phyloP scores from a whole-genome alignment of 1,140 invertebrate species.

The Agrypnia vestita region DNA sequence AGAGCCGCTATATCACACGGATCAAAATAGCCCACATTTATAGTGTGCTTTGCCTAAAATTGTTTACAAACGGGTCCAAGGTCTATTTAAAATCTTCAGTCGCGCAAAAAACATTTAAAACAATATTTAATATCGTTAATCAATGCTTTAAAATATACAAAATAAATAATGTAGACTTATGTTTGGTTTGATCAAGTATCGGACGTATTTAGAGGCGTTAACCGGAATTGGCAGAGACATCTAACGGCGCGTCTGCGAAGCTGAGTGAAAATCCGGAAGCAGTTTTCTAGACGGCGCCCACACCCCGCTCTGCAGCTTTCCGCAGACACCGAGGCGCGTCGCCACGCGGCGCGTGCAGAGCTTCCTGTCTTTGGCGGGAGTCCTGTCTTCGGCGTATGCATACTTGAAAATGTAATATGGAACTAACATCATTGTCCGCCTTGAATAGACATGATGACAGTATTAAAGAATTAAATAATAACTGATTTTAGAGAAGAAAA shows the following conservation, averaged over 20 bases:
- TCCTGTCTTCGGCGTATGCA: too few species aligned
- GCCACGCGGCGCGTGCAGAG: neutral
- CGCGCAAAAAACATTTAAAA: slow-evolving; percentile 12
- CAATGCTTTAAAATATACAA: neutral
- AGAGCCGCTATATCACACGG: neutral
- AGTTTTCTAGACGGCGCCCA: slow-evolving; percentile 25
- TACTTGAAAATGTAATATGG: too few species aligned
- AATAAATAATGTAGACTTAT: too few species aligned
- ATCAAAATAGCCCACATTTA: neutral
- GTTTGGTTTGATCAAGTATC: too few species aligned
- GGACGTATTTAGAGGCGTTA: too few species aligned
- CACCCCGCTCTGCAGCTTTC: slow-evolving; percentile 5
- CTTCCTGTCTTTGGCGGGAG: neutral
- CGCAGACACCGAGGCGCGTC: slow-evolving; percentile 11
- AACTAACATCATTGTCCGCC: too few species aligned
- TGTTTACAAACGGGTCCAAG: slow-evolving; percentile 29
- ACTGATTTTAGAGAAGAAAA: too few species aligned
- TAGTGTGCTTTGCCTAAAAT: slow-evolving; percentile 11
- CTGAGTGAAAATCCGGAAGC: slow-evolving; percentile 25
- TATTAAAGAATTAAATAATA: too few species aligned
- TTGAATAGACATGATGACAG: too few species aligned
- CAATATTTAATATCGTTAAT: neutral
- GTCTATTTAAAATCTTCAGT: neutral
- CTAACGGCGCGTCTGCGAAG: slow-evolving; percentile 28
- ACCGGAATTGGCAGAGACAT: neutral